Evolutionary conservation across 1,140 invertebrate species (phyloP).

Genomic region (Euschistus heros): DNA sequence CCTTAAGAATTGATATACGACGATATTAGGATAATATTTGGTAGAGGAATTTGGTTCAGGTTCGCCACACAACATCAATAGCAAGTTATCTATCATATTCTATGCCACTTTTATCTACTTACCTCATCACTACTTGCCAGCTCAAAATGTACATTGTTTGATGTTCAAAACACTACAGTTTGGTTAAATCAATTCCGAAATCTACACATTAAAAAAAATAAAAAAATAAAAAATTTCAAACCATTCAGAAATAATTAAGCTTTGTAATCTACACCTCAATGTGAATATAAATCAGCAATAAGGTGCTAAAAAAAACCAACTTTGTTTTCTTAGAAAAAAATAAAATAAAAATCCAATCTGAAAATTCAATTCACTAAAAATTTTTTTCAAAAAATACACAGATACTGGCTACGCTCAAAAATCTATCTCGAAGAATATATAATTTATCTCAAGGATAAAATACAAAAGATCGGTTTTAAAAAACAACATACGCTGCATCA

Average conservation of each 20-base stretch:
- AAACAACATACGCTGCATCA: slow-evolving; percentile 14
- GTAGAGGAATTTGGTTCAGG: slow-evolving; percentile 15
- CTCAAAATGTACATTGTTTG: slow-evolving; percentile 15
- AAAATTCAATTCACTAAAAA: no score
- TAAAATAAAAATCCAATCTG: neutral
- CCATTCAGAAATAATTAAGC: slow-evolving; percentile 10
- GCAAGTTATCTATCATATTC: slow-evolving; percentile 1
- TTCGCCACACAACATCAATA: slow-evolving; percentile 13
- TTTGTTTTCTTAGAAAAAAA: neutral
- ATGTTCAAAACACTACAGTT: slow-evolving; percentile 6
- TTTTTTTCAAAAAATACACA: no score
- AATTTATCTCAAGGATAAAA: neutral
- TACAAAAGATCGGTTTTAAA: slow-evolving; percentile 1
- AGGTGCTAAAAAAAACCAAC: neutral
- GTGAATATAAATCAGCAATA: slow-evolving; percentile 6
- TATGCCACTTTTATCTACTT: slow-evolving; percentile 19
- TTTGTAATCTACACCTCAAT: slow-evolving; percentile 1
- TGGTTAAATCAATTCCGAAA: slow-evolving; percentile 4
- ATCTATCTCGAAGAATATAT: no score
- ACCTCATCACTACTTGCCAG: slow-evolving; percentile 15
- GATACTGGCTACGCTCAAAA: no score
- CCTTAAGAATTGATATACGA: slow-evolving; percentile 9
- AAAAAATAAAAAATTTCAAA: slow-evolving; percentile 3
- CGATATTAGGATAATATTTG: slow-evolving; percentile 1
- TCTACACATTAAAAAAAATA: slow-evolving; percentile 1